Conservation (phyloP, 2,888 invertebrate species). For the Caenorhabditis sp. region DNA sequence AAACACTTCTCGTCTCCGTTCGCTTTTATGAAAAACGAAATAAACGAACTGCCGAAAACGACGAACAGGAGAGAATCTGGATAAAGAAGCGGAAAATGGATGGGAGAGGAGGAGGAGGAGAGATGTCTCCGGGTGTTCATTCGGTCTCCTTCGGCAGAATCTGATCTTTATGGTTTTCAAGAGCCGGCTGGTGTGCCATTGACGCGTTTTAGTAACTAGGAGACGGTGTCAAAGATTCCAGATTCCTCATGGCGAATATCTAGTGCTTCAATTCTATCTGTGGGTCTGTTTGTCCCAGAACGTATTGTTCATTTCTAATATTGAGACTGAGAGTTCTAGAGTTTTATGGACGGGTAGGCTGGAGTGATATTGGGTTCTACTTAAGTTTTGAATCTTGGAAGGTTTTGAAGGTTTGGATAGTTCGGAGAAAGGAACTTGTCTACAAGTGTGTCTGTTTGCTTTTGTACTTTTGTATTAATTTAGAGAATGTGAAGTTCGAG, state of each 20-base stretch:
- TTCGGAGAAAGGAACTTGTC: too few relatives aligned
- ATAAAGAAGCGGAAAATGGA: constrained; percentile 8
- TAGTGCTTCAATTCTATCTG: too few relatives aligned
- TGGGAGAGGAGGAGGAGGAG: background rate
- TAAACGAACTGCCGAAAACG: background rate
- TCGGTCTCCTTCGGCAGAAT: background rate
- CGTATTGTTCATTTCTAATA: background rate
- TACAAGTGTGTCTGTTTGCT: too few relatives aligned
- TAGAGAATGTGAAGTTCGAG: too few relatives aligned
- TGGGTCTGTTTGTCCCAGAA: too few relatives aligned
- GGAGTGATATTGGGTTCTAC: too few relatives aligned
- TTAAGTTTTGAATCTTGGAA: too few relatives aligned
- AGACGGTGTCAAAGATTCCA: too few relatives aligned
- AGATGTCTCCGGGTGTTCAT: constrained; percentile 1
- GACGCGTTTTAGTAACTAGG: background rate
- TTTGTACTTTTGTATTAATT: too few relatives aligned
- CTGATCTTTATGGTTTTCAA: background rate
- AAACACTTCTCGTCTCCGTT: background rate
- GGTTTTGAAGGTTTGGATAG: too few relatives aligned
- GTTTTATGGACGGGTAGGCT: too few relatives aligned
- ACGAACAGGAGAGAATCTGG: background rate
- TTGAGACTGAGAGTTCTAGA: background rate
- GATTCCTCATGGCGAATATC: too few relatives aligned
- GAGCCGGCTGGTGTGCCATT: background rate
- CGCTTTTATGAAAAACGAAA: constrained; percentile 8